Percentiles rank a stretch among this genome's conserved stretches.
Evolutionary conservation across 2,888 invertebrate genomes (phyloP).

Genomic region (Athalia cordata): DNA sequence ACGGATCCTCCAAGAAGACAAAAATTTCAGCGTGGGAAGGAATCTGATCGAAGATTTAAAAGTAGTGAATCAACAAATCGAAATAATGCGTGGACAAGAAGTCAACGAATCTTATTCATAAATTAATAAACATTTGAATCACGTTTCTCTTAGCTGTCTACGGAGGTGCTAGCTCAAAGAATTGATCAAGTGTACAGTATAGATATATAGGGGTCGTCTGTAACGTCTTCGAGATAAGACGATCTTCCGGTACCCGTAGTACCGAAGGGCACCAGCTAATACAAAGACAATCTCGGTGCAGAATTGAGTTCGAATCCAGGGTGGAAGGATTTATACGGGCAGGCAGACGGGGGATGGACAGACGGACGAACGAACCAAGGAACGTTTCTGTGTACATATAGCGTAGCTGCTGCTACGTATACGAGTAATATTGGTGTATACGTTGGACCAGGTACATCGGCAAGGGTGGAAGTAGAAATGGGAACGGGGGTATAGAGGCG

Average conservation of each 20-base stretch:
- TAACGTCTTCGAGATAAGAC: slow-evolving; percentile 4
- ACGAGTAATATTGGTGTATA: slow-evolving; percentile 14
- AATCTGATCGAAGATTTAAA: no score
- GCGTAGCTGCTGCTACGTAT: neutral
- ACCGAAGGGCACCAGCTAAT: slow-evolving; percentile 49
- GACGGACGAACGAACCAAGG: slow-evolving; percentile 37
- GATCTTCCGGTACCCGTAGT: slow-evolving; percentile 24
- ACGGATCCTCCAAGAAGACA: neutral
- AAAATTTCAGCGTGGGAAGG: no score
- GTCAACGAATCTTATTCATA: no score
- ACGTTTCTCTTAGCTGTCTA: no score
- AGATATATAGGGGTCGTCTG: neutral
- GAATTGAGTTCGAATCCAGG: slow-evolving; percentile 63
- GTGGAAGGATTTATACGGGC: slow-evolving; percentile 56
- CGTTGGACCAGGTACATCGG: neutral
- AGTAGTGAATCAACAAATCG: no score
- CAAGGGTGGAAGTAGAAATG: neutral
- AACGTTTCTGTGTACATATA: neutral
- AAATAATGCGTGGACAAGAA: no score
- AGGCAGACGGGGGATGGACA: slow-evolving; percentile 32
- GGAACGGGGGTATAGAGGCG: slow-evolving; percentile 24
- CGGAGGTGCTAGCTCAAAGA: neutral
- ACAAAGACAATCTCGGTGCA: slow-evolving; percentile 52
- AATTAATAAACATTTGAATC: no score
- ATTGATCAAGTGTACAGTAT: neutral